These are phyloP conservation scores for Agrotis exclamationis DNA, from an alignment of 2,888 invertebrate genomes.

Conservation along the genomic window DNA sequence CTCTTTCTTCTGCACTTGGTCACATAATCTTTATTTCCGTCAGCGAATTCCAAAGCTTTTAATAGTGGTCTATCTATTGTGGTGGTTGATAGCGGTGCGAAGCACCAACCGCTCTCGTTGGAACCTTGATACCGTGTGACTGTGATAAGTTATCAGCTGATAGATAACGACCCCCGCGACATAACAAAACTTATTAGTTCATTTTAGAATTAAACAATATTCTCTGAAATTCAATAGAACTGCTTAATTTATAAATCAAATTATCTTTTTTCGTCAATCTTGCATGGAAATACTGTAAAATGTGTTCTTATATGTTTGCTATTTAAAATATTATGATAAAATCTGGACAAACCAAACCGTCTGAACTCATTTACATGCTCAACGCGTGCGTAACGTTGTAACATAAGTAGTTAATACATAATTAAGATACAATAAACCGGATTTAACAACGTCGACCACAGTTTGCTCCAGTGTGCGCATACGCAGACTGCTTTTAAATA, in stretches of 20 bases:
- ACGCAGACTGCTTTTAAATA: slow-evolving; percentile 45
- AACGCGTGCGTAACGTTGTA: slow-evolving; percentile 40
- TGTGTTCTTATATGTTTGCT: background rate
- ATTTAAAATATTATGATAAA: background rate
- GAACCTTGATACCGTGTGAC: slow-evolving; percentile 77
- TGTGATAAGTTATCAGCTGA: slow-evolving; percentile 76
- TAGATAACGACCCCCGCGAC: slow-evolving; percentile 75
- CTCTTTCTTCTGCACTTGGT: background rate
- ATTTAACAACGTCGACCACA: slow-evolving; percentile 44
- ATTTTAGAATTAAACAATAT: slow-evolving; percentile 28
- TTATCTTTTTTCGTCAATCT: background rate
- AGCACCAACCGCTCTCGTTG: slow-evolving; percentile 62
- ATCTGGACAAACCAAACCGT: slow-evolving; percentile 17
- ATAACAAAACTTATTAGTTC: slow-evolving; percentile 68
- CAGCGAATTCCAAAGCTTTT: slow-evolving; percentile 42
- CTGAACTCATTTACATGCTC: slow-evolving; percentile 36
- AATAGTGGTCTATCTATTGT: slow-evolving; percentile 48
- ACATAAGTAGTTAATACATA: slow-evolving; percentile 46
- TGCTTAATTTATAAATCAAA: background rate
- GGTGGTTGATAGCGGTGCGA: slow-evolving; percentile 49
- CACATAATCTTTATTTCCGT: slow-evolving; percentile 27
- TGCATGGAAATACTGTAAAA: slow-evolving; percentile 3
- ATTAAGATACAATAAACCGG: slow-evolving; percentile 63
- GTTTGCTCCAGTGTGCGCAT: slow-evolving; percentile 35
- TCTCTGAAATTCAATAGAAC: background rate